Evolutionary conservation across 2,113 vertebrate species (phyloP).

Genomic region (Murina feae): DNA sequence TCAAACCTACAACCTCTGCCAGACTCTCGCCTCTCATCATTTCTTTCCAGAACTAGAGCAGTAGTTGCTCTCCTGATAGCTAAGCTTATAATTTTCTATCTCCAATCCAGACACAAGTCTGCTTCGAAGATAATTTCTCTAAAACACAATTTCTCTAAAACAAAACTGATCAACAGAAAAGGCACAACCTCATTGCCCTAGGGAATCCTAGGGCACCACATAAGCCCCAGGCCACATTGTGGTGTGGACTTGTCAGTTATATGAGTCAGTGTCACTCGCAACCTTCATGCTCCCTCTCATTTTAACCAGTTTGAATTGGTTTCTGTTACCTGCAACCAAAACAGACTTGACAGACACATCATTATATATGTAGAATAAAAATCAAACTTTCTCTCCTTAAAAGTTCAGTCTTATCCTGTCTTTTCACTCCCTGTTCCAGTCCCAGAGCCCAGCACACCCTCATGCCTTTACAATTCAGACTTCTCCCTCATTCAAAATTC

Average conservation of each 20-base stretch:
- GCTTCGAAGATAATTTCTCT: not conserved
- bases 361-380: not conserved
- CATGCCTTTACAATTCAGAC: not conserved
- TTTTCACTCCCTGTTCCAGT: not conserved
- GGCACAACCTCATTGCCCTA: not conserved
- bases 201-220: accelerated
- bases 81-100: not conserved
- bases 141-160: not conserved
- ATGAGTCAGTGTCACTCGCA: not conserved
- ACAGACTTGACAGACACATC: not conserved
- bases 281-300: not conserved
- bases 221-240: not conserved
- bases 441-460: not conserved
- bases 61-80: not conserved
- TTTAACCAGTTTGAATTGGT: not conserved
- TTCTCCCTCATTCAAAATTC: not conserved
- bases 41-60: not conserved
- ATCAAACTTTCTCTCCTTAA: not conserved
- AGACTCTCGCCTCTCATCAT: not conserved
- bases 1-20: not conserved
- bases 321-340: not conserved
- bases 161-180: not conserved
- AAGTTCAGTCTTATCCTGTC: too few relatives aligned
- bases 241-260: not conserved
- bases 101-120: not conserved